A percentile compares a stretch with the other conserved stretches of the same genome.
phyloP scores from a whole-genome alignment of 2,113 vertebrate genomes.

The Plectropomus leopardus region DNA sequence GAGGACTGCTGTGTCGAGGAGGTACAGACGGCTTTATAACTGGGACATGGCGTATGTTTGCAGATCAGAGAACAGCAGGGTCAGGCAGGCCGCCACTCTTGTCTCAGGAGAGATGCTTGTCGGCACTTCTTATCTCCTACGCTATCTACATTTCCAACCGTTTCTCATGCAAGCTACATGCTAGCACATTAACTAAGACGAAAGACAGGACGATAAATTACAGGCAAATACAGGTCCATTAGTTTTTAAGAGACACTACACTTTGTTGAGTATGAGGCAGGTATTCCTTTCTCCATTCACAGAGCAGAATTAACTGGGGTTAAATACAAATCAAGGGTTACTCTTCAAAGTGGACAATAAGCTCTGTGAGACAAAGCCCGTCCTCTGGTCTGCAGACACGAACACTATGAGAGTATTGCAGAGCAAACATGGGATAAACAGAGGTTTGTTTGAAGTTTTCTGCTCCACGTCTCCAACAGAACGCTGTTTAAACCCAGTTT shows the following conservation, averaged over 20 bases:
- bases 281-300: slow-evolving; percentile 52
- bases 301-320: slow-evolving; percentile 52
- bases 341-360: slow-evolving; percentile 34
- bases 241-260: slow-evolving; percentile 73
- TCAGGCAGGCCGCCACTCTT: not conserved
- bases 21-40: slow-evolving; percentile 19
- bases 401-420: not conserved
- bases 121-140: slow-evolving; percentile 46
- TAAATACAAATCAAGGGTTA: slow-evolving; percentile 62
- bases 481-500: slow-evolving; percentile 25
- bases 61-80: slow-evolving; percentile 71
- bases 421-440: slow-evolving; percentile 6
- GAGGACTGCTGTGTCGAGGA: slow-evolving; percentile 1
- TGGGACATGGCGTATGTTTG: slow-evolving; percentile 58
- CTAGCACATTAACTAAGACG: slow-evolving; percentile 80
- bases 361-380: slow-evolving; percentile 40
- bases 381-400: slow-evolving; percentile 75
- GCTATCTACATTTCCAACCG: slow-evolving; percentile 76
- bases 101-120: slow-evolving; percentile 56
- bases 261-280: slow-evolving; percentile 68
- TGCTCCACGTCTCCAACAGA: not conserved
- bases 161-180: slow-evolving; percentile 84
- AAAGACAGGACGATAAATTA: slow-evolving; percentile 78
- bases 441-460: not conserved
- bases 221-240: slow-evolving; percentile 81